Conservation (phyloP, 2,113 vertebrate species). For the Trichechus manatus region DNA sequence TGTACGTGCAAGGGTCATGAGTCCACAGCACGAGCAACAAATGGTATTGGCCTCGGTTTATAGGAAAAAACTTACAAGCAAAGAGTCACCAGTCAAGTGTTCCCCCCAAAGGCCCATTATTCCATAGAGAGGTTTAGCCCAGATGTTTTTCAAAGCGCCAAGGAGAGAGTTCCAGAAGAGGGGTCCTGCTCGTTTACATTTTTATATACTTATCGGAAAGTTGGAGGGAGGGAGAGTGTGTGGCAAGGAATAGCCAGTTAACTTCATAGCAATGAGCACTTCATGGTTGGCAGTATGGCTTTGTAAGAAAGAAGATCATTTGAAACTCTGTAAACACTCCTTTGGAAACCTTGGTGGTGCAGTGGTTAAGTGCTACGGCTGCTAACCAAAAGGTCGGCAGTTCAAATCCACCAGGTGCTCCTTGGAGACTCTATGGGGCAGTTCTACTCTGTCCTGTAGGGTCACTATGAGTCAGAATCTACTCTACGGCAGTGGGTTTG, state of each 20-base stretch:
- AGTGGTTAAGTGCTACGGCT: too few species aligned
- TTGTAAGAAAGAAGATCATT: background rate
- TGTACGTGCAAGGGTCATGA: background rate
- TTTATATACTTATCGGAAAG: background rate
- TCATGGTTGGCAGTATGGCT: background rate
- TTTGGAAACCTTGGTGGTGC: too few species aligned
- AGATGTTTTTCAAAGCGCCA: background rate
- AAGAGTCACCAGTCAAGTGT: background rate
- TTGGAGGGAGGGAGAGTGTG: background rate
- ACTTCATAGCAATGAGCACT: background rate
- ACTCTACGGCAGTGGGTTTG: too few species aligned
- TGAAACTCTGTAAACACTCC: background rate
- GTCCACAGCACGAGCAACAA: background rate
- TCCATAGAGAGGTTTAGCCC: background rate
- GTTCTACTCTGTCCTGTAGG: too few species aligned
- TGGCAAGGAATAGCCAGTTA: background rate
- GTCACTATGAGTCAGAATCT: too few species aligned
- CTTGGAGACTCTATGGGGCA: too few species aligned
- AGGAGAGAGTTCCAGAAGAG: background rate
- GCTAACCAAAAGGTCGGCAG: too few species aligned
- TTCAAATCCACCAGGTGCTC: too few species aligned
- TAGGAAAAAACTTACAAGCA: background rate
- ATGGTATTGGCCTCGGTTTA: background rate
- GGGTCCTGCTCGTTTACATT: background rate
- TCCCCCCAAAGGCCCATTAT: background rate